Base-by-base conservation (phyloP, 2,797 vertebrate species). In the Champsocephalus gunnari region DNA sequence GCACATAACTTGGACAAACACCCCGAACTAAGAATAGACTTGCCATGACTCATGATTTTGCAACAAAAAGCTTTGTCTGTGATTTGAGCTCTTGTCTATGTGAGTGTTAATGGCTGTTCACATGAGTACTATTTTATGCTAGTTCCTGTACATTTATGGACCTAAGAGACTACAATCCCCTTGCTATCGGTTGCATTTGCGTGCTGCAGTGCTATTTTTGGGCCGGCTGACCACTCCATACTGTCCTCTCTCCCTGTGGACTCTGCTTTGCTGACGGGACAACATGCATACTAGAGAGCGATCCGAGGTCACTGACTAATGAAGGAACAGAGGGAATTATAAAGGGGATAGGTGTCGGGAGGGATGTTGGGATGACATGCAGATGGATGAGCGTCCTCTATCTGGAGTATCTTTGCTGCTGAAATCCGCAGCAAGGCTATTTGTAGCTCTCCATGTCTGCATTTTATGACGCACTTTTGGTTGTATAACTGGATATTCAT, bases 21-120 rank as follows among this genome's bases (percentile, higher is more conserved):
- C 88, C 83, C 77, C 67, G 14, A 86, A 81, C 88, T 89, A 88
- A 93, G 91, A 95, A 94, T 93, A 93, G 90, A 81, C 73, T 74
- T 80, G 38, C 78, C 66, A 61, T 95, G 92, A 94, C 85, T 94
- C 92, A 94, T 90, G 91, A 90, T 92, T 91, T 89, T 89, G 88
- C 90, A 95, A 92, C 91, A 90, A 91, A 90, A 92, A 73, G 41
- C 79, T 76, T 43, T 21, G 83, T 89, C 88, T 80, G 87, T 38
- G 34, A 38, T 84, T 83, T 87, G 78, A 65, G 73, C 80, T 70
- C 66, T 73, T 64, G 19, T 89, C 69, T 74, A n/a, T 77, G 71
- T 62, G 56, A 75, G 62, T 63, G 44, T 54, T 44, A 43, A 14
- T 43, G 28, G 74, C 4, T 43, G 55, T 80, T 83, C 69, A 71